phyloP scores from a whole-genome alignment of 64 coral and sea anemone species.

The Acropora yongei region DNA sequence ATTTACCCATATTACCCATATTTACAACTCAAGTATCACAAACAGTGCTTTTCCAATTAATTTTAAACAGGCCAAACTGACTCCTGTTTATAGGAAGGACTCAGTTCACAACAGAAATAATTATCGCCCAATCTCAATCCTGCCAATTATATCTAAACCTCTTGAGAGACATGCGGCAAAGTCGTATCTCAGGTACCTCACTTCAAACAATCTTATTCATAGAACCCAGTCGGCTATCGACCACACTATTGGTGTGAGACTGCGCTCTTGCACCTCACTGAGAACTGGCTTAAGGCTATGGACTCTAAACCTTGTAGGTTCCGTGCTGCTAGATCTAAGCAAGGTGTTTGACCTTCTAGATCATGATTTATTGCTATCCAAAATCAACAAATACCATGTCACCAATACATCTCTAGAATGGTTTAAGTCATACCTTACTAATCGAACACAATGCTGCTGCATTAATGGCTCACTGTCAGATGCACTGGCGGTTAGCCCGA shows the following conservation, averaged over 20 bases:
- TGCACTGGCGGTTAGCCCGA: too few species aligned
- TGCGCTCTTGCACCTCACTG: neutral
- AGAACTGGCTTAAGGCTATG: neutral
- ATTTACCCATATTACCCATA: neutral
- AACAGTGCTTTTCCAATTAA: neutral
- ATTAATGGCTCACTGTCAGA: too few species aligned
- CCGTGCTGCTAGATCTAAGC: neutral
- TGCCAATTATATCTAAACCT: neutral
- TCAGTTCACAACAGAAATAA: neutral
- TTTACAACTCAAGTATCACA: neutral
- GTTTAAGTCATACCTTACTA: neutral
- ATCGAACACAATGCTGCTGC: too few species aligned
- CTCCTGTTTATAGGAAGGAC: neutral
- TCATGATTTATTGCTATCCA: neutral
- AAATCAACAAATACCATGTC: neutral
- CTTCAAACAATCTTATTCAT: neutral
- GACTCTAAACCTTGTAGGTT: neutral
- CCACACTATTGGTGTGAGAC: neutral
- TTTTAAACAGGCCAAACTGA: neutral
- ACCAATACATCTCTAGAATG: neutral
- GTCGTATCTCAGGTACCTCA: neutral
- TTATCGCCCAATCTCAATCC: neutral
- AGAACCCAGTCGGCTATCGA: neutral
- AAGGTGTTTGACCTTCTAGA: neutral
- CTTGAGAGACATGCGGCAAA: neutral